Conservation (phyloP, 2,888 invertebrate genomes). For the Helleia helle region DNA sequence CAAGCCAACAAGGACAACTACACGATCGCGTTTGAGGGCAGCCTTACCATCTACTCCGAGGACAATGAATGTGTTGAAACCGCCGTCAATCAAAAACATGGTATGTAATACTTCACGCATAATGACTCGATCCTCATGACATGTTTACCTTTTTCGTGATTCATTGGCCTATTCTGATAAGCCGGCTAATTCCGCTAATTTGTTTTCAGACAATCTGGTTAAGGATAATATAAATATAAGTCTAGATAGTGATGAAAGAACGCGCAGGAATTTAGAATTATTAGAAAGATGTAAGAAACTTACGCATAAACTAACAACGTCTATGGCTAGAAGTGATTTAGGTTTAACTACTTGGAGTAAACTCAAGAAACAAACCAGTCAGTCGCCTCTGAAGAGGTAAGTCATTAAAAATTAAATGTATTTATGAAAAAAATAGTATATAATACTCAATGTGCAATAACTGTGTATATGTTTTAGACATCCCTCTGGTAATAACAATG, state of each 20-base stretch:
- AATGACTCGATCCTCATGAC: slow-evolving; percentile 14
- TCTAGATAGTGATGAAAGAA: slow-evolving; percentile 69
- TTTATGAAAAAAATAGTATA: slow-evolving; percentile 3
- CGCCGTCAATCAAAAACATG: slow-evolving; percentile 70
- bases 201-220: slow-evolving; percentile 63
- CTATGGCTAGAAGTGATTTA: slow-evolving; percentile 91
- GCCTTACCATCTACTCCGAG: slow-evolving; percentile 87
- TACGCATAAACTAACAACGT: slow-evolving; percentile 76
- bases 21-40: slow-evolving; percentile 95
- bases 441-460: neutral
- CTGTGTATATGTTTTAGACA: slow-evolving; percentile 70
- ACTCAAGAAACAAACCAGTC: slow-evolving; percentile 81
- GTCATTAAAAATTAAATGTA: slow-evolving; percentile 12
- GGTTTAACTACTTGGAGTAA: slow-evolving; percentile 93
- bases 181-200: slow-evolving; percentile 28
- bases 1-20: slow-evolving; percentile 95
- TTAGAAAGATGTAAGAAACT: slow-evolving; percentile 69
- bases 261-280: slow-evolving; percentile 73
- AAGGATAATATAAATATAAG: slow-evolving; percentile 50
- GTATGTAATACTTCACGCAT: slow-evolving; percentile 27
- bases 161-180: slow-evolving; percentile 42
- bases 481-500: slow-evolving; percentile 85
- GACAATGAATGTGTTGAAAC: slow-evolving; percentile 81
- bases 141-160: slow-evolving; percentile 38
- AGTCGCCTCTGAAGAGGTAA: slow-evolving; percentile 77